Conservation (phyloP, 2,113 vertebrate genomes). For the Nycticebus coucang region DNA sequence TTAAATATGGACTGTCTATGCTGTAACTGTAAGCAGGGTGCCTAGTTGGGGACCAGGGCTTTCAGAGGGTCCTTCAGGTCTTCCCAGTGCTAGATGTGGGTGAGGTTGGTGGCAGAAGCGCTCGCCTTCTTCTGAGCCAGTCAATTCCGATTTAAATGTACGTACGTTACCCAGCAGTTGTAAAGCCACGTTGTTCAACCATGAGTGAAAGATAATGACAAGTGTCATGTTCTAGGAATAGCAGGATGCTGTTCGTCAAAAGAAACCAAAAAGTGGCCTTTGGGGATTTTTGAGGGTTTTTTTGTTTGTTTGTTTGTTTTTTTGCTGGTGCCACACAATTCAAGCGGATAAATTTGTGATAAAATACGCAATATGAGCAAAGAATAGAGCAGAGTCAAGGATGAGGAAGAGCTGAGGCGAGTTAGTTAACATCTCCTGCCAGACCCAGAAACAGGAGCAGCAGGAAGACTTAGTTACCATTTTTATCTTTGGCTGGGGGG, state of each 20-base stretch:
- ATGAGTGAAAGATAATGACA: constrained; percentile 28
- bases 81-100: background rate
- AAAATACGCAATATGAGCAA: background rate
- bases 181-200: constrained; percentile 13
- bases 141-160: background rate
- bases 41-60: background rate
- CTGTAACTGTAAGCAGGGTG: background rate
- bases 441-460: background rate
- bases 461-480: background rate
- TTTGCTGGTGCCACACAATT: background rate
- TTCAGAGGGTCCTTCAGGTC: background rate
- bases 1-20: background rate
- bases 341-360: background rate
- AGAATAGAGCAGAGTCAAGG: background rate
- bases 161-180: background rate
- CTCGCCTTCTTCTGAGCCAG: background rate
- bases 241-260: background rate
- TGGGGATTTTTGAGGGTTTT: no score
- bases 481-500: background rate
- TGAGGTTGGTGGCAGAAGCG: background rate
- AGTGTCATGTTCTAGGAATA: background rate
- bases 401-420: background rate
- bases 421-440: background rate
- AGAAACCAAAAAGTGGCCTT: background rate
- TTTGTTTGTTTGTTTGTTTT: background rate